Conservation (phyloP, 2,797 vertebrate genomes). For the Buceros bicornis region DNA sequence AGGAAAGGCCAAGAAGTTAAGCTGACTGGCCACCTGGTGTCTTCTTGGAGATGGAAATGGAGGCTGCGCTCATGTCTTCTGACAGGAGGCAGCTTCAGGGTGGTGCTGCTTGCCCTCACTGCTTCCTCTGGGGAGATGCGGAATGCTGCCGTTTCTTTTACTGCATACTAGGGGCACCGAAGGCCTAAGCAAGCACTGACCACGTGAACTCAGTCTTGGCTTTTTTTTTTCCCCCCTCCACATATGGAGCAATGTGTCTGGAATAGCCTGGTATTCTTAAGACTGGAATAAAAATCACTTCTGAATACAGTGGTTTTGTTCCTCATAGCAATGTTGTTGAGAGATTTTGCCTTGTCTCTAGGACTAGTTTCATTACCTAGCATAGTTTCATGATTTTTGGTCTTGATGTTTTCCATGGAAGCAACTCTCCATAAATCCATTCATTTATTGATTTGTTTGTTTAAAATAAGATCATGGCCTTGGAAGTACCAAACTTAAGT, state of each 20-base stretch:
- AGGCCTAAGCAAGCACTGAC: neutral
- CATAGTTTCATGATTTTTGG: neutral
- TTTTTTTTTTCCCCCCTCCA: too few species aligned
- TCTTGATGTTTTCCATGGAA: neutral
- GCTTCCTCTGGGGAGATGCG: neutral
- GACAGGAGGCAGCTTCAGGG: rapidly evolving
- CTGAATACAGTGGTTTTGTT: neutral
- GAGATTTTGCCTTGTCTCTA: neutral
- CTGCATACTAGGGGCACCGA: neutral
- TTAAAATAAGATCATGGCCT: neutral
- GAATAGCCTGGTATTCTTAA: neutral
- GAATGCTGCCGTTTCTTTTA: neutral
- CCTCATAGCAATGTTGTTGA: neutral
- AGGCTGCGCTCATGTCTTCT: neutral
- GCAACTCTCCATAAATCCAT: neutral
- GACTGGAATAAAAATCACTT: neutral
- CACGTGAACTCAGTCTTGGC: neutral
- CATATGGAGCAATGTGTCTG: neutral
- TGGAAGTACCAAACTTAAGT: neutral
- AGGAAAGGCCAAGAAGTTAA: neutral
- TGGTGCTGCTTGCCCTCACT: neutral
- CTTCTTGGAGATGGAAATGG: neutral
- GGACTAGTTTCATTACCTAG: too few species aligned
- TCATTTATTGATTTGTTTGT: neutral
- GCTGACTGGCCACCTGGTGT: neutral